Conservation (phyloP, 1,140 invertebrate genomes). For the Globodera rostochiensis region DNA sequence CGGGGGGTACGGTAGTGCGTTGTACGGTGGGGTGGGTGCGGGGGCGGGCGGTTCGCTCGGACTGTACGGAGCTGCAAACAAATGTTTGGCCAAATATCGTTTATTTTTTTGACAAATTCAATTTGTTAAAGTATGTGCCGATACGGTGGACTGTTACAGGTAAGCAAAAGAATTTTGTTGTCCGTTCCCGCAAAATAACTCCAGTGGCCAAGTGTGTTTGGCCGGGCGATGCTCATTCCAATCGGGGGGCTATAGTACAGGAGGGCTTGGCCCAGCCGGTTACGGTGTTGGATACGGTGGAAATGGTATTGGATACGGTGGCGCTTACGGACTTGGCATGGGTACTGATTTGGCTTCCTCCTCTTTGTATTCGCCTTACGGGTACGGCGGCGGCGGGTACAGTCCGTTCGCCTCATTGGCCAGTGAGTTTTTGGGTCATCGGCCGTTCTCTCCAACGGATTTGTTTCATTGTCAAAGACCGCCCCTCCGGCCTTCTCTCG, state of each 20-base stretch:
- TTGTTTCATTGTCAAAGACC: conserved; percentile 29
- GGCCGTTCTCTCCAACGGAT: neutral
- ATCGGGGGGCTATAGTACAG: conserved; percentile 29
- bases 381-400: conserved; percentile 7
- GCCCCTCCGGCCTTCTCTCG: conserved; percentile 46
- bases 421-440: conserved; percentile 22
- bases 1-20: conserved; percentile 33
- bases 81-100: conserved; percentile 20
- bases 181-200: neutral
- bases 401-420: conserved; percentile 14
- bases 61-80: conserved; percentile 42
- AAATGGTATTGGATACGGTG: conserved; percentile 5
- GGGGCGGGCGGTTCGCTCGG: conserved; percentile 35
- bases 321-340: conserved; percentile 33
- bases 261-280: neutral
- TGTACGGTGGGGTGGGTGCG: conserved; percentile 26
- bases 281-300: conserved; percentile 20
- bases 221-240: conserved; percentile 51
- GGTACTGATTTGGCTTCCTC: conserved; percentile 16
- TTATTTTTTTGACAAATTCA: neutral
- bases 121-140: conserved; percentile 49
- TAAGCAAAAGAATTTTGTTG: neutral
- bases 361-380: conserved; percentile 30
- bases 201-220: conserved; percentile 53
- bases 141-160: conserved; percentile 53